A percentile compares a stretch with the other conserved stretches of the same genome.
These are phyloP conservation scores for Triplophysa dalaica DNA, from an alignment of 2,113 vertebrate genomes.

Conservation along the genomic window DNA sequence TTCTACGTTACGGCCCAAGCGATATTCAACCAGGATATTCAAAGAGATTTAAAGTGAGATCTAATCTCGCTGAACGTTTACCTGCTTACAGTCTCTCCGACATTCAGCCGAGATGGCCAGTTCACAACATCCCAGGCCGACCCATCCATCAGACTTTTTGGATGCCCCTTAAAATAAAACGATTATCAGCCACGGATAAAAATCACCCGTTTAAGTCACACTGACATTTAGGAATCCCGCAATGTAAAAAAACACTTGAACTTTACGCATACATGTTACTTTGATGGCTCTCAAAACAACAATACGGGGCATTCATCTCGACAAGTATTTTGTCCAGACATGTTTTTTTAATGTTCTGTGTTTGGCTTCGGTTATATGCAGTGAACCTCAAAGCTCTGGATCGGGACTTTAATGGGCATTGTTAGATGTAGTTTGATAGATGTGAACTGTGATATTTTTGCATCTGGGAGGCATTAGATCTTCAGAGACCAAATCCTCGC, in stretches of 20 bases:
- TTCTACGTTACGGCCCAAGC: background rate
- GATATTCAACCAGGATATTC: background rate
- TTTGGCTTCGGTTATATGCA: constrained; percentile 15
- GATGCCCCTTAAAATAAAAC: constrained; percentile 78
- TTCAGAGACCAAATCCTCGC: constrained; percentile 34
- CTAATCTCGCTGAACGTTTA: constrained; percentile 58
- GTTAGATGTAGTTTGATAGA: constrained; percentile 19
- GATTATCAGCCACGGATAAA: background rate
- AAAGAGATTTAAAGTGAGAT: background rate
- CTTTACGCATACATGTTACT: background rate
- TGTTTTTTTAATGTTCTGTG: constrained; percentile 34
- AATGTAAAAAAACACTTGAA: background rate
- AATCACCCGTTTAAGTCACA: background rate
- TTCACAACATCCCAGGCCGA: constrained; percentile 96
- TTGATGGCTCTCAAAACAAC: constrained; percentile 14
- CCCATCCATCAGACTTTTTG: constrained; percentile 94
- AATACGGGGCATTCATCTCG: constrained; percentile 7
- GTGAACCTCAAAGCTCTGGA: constrained; percentile 34
- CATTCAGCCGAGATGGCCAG: constrained; percentile 92
- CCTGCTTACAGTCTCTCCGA: constrained; percentile 91
- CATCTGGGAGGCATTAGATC: constrained; percentile 48
- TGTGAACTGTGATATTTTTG: constrained; percentile 29
- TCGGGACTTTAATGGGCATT: constrained; percentile 24
- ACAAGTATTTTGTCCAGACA: constrained; percentile 14
- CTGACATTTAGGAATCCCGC: background rate